Evolutionary conservation across 92 coral and sea anemone genomes (phyloP), one percentile per base, ranked within the genome.

Genomic region (Palythoa grandis): DNA sequence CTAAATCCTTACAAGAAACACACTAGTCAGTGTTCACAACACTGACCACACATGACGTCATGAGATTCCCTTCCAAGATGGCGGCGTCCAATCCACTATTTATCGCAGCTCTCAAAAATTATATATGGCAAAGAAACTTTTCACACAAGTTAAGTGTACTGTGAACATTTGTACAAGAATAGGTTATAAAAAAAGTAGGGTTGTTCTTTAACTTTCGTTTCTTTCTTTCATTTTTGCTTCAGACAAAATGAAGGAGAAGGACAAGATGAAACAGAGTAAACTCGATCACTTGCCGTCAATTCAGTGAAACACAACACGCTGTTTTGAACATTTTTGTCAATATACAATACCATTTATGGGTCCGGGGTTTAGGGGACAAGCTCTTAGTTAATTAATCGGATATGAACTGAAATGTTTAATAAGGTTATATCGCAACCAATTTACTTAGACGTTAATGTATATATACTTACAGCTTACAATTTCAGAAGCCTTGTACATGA

Each of bases 251-350:
- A 86, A 92, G 65, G 94, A 89, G 82, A 95, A 94, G 69, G 94
- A 91, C 70, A 95, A 95, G 82, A 54, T 91, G 89, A 95, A 94
- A 67, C 92, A 70, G 63, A 94, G 96, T 87, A 95, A 94, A 83
- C 92, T 94, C 68, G 98, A 94, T 60, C 98, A 95, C 76, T 77
- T 95, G 69, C 98, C 98, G 20, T 95, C 98, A 43, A 95, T 95
- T 69, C 91, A 91, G 85, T 80, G 58, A 80, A 80, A 50, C 74
- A 23, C 4, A 15, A 35, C 52, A 7, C 43, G 25, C 52, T 24
- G 38, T 76, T 25, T 53, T n/a, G 58, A 74, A 50, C 79, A 48
- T 74, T 50, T 73, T 47, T 73, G 7, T 73, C 13, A 24, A 24
- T 17, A 29, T 29, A 37, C 22, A 24, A 76, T 39, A 13, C 22